phyloP scores from a whole-genome alignment of 2,888 invertebrate genomes.

The Coronaproctus castanopsis region DNA sequence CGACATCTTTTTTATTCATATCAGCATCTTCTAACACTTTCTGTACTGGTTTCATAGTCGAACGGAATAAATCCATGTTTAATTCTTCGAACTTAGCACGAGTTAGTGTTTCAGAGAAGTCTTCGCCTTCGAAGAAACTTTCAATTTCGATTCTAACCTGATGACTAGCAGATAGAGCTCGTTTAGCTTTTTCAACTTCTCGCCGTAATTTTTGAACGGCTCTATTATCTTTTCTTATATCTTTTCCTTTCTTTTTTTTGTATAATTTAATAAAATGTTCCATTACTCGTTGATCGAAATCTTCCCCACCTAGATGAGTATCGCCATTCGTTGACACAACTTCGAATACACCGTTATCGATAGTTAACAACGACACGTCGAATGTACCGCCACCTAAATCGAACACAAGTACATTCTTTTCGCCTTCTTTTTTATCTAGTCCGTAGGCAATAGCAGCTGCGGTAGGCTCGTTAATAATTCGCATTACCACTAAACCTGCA shows the following conservation, averaged over 20 bases:
- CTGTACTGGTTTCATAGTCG: conserved; percentile 85
- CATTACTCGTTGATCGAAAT: conserved; percentile 96
- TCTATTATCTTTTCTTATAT: conserved; percentile 81
- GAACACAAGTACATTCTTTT: conserved; percentile 95
- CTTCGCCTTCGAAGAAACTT: conserved; percentile 92
- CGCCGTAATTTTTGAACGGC: conserved; percentile 90
- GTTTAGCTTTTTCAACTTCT: conserved; percentile 94
- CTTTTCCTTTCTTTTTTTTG: conserved; percentile 97
- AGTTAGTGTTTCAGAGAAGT: conserved; percentile 93
- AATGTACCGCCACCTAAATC: conserved; percentile 99
- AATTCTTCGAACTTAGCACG: conserved; percentile 97
- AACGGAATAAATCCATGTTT: conserved; percentile 80
- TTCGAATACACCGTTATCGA: conserved; percentile 97
- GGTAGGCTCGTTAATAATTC: conserved; percentile 95
- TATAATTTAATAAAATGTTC: conserved; percentile 96
- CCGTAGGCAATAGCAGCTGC: conserved; percentile 95
- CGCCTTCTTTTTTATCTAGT: conserved; percentile 87
- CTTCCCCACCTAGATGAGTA: conserved; percentile 95
- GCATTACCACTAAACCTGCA: conserved; percentile 75
- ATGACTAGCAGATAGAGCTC: conserved; percentile 81
- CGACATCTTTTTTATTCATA: conserved; percentile 92
- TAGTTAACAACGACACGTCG: conserved; percentile 92
- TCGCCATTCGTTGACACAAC: conserved; percentile 82
- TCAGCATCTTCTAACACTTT: conserved; percentile 97
- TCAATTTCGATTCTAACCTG: conserved; percentile 97